phyloP scores from a whole-genome alignment of 2,888 invertebrate genomes.

The Polydrusus tereticollis region DNA sequence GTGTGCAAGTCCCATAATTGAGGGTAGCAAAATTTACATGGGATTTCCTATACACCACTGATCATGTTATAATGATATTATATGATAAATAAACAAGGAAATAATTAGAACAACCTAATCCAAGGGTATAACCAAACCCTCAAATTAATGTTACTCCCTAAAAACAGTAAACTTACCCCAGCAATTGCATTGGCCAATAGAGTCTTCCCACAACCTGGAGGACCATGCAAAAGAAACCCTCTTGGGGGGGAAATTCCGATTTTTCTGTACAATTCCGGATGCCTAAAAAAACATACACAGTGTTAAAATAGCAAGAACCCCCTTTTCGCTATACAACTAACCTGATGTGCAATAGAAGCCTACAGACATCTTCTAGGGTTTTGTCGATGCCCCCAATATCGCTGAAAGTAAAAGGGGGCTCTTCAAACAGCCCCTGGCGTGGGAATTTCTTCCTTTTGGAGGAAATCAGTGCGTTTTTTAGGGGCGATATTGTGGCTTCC shows the following conservation, averaged over 20 bases:
- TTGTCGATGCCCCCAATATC: constrained; percentile 46
- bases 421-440: constrained; percentile 56
- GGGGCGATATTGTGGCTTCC: constrained; percentile 45
- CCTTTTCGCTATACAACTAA: background rate
- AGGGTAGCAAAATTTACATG: no score
- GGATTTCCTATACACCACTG: no score
- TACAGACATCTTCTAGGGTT: constrained; percentile 44
- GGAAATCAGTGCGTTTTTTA: constrained; percentile 28
- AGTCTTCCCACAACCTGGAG: constrained; percentile 95
- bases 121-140: no score
- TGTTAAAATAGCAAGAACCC: constrained; percentile 67
- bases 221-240: constrained; percentile 94
- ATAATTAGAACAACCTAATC: no score
- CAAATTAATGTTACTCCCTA: no score
- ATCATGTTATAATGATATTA: no score
- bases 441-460: constrained; percentile 65
- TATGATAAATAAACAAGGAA: no score
- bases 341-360: constrained; percentile 41
- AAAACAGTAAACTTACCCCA: constrained; percentile 79
- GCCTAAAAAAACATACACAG: constrained; percentile 72
- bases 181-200: constrained; percentile 86
- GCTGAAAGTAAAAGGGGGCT: constrained; percentile 57
- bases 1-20: no score
- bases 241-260: constrained; percentile 90
- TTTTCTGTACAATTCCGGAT: constrained; percentile 88